These are phyloP conservation scores for Lepidocyrtoides sp. DNA, from an alignment of 2,888 invertebrate species.

Conservation along the genomic window DNA sequence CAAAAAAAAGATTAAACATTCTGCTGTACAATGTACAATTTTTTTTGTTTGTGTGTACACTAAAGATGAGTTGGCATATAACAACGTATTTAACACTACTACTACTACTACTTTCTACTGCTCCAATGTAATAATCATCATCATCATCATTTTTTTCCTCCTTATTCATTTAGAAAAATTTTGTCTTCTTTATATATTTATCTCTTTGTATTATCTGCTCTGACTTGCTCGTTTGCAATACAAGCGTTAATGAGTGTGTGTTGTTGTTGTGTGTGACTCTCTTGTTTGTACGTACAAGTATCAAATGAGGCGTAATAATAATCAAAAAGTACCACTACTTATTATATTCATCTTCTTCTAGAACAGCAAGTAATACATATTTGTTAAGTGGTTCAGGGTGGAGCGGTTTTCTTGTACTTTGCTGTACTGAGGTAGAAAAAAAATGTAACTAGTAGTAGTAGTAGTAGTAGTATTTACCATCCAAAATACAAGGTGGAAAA, in stretches of 20 bases:
- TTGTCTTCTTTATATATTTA: constrained; percentile 46
- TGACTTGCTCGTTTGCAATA: constrained; percentile 71
- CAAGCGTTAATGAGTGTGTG: constrained; percentile 76
- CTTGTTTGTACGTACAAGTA: constrained; percentile 64
- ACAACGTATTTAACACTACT: background rate
- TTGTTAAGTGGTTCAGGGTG: constrained; percentile 77
- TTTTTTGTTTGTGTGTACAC: constrained; percentile 27
- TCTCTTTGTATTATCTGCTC: constrained; percentile 47
- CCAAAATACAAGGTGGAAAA: background rate
- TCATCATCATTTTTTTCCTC: constrained; percentile 15
- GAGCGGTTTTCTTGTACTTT: constrained; percentile 67
- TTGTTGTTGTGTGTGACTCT: constrained; percentile 61
- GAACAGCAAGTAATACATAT: constrained; percentile 56
- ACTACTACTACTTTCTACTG: constrained; percentile 21
- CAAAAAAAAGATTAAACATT: constrained; percentile 65
- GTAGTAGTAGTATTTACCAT: background rate
- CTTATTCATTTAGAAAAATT: constrained; percentile 62
- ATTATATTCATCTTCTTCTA: constrained; percentile 6
- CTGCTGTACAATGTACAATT: constrained; percentile 1
- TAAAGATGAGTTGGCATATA: constrained; percentile 59
- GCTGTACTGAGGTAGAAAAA: background rate
- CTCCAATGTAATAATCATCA: constrained; percentile 45
- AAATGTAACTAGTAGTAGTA: background rate
- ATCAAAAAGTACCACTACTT: constrained; percentile 65
- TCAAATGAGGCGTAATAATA: constrained; percentile 76